phyloP scores from a whole-genome alignment of 2,113 vertebrate species.

The Malurus alboscapulatus region DNA sequence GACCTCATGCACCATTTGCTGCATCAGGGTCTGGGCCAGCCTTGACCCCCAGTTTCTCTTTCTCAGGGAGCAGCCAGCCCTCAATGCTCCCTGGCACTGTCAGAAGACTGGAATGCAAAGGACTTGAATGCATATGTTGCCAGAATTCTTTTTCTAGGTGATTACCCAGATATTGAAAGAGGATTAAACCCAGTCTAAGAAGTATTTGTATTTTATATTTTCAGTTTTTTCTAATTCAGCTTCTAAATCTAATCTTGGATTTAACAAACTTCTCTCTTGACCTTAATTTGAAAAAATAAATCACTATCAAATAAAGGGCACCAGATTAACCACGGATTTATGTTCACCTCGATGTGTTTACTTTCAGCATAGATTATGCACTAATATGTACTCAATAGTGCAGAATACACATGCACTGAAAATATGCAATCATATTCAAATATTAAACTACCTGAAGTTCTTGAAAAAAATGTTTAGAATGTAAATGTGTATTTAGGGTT shows the following conservation, averaged over 20 bases:
- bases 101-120: neutral
- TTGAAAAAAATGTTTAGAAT: neutral
- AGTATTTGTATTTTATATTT: neutral
- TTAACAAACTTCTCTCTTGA: neutral
- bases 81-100: neutral
- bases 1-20: neutral
- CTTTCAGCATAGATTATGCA: neutral
- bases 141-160: slow-evolving; percentile 21
- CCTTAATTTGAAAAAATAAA: neutral
- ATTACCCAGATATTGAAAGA: neutral
- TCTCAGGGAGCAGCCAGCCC: neutral
- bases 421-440: neutral
- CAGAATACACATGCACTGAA: neutral
- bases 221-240: neutral
- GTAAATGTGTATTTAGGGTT: neutral
- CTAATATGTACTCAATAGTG: neutral
- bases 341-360: neutral
- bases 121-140: neutral
- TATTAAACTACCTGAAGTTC: neutral
- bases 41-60: rapidly evolving
- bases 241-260: neutral
- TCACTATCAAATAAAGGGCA: neutral
- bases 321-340: neutral
- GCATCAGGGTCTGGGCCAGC: neutral
- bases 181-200: neutral